phyloP scores from a whole-genome alignment of 2,888 invertebrate genomes.

The Sylvicola cinctus region DNA sequence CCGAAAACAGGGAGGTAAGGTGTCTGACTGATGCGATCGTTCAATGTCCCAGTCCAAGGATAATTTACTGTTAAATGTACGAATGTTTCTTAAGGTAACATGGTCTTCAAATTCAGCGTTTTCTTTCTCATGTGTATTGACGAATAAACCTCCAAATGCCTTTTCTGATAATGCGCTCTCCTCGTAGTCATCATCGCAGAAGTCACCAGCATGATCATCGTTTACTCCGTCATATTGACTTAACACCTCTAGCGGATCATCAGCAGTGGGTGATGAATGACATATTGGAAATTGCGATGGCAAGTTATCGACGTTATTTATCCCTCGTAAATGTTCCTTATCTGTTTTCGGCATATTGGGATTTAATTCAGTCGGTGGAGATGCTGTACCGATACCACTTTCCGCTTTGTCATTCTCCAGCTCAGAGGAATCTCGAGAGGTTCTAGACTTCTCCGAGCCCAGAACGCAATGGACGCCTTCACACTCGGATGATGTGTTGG shows the following conservation, averaged over 20 bases:
- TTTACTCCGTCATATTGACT: slow-evolving; percentile 19
- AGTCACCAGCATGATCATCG: slow-evolving; percentile 12
- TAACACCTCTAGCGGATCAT: slow-evolving; percentile 23
- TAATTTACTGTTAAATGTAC: background rate
- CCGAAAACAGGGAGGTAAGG: too few species aligned
- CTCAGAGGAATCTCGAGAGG: slow-evolving; percentile 23
- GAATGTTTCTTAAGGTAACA: background rate
- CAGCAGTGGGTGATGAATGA: too few species aligned
- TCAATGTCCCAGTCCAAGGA: too few species aligned
- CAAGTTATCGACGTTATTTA: too few species aligned
- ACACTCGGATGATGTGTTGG: slow-evolving; percentile 22
- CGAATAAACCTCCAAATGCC: background rate
- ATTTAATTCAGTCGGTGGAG: too few species aligned
- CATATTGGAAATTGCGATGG: too few species aligned
- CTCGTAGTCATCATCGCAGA: slow-evolving; percentile 8
- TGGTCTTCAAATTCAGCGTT: slow-evolving; percentile 2
- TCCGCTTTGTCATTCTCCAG: slow-evolving; percentile 20
- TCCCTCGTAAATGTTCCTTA: too few species aligned
- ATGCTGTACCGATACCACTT: slow-evolving; percentile 23
- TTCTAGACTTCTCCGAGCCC: slow-evolving; percentile 24
- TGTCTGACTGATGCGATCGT: too few species aligned
- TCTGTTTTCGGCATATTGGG: too few species aligned
- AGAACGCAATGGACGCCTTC: slow-evolving; percentile 22
- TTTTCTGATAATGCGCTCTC: slow-evolving; percentile 2
- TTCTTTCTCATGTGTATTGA: background rate